These are phyloP conservation scores for Caenorhabditis zanzibari DNA, from an alignment of 2,888 invertebrate genomes.

Conservation along the genomic window DNA sequence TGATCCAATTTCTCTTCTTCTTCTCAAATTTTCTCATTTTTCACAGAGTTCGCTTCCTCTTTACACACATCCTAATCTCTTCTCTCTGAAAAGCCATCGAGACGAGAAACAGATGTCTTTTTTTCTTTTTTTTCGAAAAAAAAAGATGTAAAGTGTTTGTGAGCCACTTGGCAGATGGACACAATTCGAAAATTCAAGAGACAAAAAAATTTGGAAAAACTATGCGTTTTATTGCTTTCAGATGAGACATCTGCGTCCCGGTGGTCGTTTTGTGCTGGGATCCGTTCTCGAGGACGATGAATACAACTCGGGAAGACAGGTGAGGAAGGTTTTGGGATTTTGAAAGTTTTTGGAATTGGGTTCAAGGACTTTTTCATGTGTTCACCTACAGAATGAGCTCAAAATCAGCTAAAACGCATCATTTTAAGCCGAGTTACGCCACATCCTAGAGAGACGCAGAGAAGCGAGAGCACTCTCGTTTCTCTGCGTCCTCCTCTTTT, in stretches of 20 bases:
- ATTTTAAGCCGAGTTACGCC: no score
- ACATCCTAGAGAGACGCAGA: no score
- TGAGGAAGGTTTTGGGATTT: not conserved
- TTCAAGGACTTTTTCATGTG: no score
- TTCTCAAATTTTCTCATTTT: slow-evolving; percentile 1
- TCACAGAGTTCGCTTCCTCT: slow-evolving; percentile 20
- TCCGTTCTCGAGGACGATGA: slow-evolving; percentile 79
- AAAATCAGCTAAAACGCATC: no score
- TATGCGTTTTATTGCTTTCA: slow-evolving; percentile 49
- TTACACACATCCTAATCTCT: slow-evolving; percentile 24
- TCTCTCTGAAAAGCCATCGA: slow-evolving; percentile 9
- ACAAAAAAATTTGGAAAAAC: slow-evolving; percentile 3
- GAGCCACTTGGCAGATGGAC: not conserved
- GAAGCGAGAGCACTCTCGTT: no score
- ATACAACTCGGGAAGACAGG: slow-evolving; percentile 78
- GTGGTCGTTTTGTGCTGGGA: slow-evolving; percentile 79
- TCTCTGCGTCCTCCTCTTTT: no score
- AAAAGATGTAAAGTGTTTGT: slow-evolving; percentile 21
- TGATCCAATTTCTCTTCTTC: slow-evolving; percentile 4
- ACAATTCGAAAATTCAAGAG: not conserved
- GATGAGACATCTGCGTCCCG: slow-evolving; percentile 74
- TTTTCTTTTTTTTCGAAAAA: not conserved
- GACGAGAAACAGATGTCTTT: slow-evolving; percentile 38
- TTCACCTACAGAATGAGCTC: no score
- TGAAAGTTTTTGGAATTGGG: no score